A percentile compares a stretch with the other conserved stretches of the same genome.
Conservation (phyloP, 1,140 invertebrate species). For the Orchestia grillus region DNA sequence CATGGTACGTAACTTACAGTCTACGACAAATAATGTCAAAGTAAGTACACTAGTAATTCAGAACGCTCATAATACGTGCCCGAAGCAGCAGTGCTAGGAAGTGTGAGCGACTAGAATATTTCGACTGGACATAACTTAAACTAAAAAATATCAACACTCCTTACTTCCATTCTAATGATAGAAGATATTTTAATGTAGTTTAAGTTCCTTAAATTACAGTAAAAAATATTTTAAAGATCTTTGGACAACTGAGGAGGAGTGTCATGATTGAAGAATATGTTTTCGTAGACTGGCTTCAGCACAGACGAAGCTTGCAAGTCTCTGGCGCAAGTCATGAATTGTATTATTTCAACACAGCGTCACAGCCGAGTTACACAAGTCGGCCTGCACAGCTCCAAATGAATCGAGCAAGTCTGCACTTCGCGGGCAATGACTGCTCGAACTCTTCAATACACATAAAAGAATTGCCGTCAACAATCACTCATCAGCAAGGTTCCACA, state of each 20-base stretch:
- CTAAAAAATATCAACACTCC: not conserved
- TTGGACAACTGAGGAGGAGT: not conserved
- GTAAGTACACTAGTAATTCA: not conserved
- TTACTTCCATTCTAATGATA: not conserved
- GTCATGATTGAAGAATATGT: not conserved
- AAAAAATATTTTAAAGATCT: not conserved
- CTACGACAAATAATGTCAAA: not conserved
- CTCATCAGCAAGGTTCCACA: not conserved
- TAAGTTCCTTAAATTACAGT: not conserved
- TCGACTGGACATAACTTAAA: not conserved
- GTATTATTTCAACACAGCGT: too few species aligned
- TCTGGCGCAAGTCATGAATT: not conserved
- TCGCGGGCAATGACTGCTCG: not conserved
- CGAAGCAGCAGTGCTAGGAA: not conserved
- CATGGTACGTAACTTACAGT: not conserved
- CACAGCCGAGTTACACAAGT: too few species aligned
- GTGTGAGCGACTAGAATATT: constrained; percentile 5
- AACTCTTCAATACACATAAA: not conserved
- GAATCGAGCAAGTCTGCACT: not conserved
- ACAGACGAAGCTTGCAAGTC: not conserved
- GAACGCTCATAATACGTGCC: not conserved
- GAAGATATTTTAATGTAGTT: not conserved
- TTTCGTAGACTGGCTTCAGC: not conserved
- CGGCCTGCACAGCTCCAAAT: too few species aligned
- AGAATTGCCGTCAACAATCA: not conserved